phyloP scores from a whole-genome alignment of 2,113 vertebrate species.

The Ahaetulla prasina region DNA sequence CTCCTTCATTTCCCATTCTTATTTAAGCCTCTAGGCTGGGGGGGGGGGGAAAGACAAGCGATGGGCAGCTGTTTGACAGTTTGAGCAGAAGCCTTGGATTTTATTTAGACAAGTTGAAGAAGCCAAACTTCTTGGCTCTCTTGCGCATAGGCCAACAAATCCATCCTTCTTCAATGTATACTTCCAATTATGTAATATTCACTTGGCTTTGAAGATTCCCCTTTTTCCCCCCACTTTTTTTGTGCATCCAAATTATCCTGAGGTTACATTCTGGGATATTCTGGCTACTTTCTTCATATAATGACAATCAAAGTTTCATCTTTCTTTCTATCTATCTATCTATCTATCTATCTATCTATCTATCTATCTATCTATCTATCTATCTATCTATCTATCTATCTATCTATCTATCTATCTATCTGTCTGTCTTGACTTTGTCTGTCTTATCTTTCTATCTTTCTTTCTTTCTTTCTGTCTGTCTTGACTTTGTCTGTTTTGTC shows the following conservation, averaged over 20 bases:
- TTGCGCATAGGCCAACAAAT: neutral
- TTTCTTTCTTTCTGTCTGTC: too few relatives aligned
- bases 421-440: rapidly evolving
- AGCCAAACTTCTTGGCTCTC: neutral
- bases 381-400: rapidly evolving
- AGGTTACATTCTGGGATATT: neutral
- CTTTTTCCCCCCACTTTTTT: neutral
- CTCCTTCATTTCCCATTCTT: conserved; percentile 66
- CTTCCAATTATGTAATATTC: neutral
- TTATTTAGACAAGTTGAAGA: neutral
- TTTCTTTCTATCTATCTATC: too few relatives aligned
- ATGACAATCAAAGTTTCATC: neutral
- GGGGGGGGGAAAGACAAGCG: conserved; percentile 68
- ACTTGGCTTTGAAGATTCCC: neutral
- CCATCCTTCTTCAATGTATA: neutral
- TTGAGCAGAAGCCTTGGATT: neutral
- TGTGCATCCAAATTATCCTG: neutral
- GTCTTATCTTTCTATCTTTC: rapidly evolving
- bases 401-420: too few relatives aligned
- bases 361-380: too few relatives aligned
- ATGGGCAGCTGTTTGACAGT: conserved; percentile 62
- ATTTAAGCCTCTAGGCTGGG: conserved; percentile 73
- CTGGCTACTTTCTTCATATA: neutral
- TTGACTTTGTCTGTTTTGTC: too few relatives aligned
- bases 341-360: too few relatives aligned